A percentile compares a stretch with the other conserved stretches of the same genome.
phyloP scores from a whole-genome alignment of 2,888 invertebrate species.

The Ormyrus thymus region DNA sequence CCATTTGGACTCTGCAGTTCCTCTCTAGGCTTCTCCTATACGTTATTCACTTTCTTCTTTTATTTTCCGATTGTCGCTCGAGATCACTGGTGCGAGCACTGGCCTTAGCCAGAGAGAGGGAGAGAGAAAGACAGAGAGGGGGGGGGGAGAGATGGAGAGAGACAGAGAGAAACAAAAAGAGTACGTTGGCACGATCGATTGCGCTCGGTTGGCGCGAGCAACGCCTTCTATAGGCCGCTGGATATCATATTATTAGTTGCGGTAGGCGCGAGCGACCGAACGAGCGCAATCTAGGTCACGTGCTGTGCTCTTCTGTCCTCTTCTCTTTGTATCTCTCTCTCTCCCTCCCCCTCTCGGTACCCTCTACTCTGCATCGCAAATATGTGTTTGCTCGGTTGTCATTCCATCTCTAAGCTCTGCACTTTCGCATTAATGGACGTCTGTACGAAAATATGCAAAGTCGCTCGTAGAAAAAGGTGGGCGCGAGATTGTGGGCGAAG shows the following conservation, averaged over 20 bases:
- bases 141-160: not conserved
- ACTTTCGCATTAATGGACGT: too few species aligned
- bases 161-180: slow-evolving; percentile 5
- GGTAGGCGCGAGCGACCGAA: slow-evolving; percentile 5
- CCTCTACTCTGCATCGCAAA: too few species aligned
- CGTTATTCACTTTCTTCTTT: slow-evolving; percentile 22
- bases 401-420: too few species aligned
- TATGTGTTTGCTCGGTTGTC: too few species aligned
- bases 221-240: slow-evolving; percentile 29
- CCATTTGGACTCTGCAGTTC: not conserved
- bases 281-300: slow-evolving; percentile 34
- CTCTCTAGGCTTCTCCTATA: not conserved
- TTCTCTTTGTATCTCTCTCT: not conserved
- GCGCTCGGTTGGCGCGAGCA: slow-evolving; percentile 18
- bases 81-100: slow-evolving; percentile 11
- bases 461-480: not conserved
- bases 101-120: slow-evolving; percentile 24
- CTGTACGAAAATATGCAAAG: not conserved
- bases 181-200: slow-evolving; percentile 41
- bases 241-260: slow-evolving; percentile 48
- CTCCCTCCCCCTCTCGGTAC: not conserved
- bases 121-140: not conserved
- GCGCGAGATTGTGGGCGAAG: too few species aligned
- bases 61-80: slow-evolving; percentile 38
- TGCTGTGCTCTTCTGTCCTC: not conserved